Percentiles rank a stretch among this genome's conserved stretches.
Evolutionary conservation across 2,113 vertebrate genomes (phyloP).

Genomic region (Otis tarda): DNA sequence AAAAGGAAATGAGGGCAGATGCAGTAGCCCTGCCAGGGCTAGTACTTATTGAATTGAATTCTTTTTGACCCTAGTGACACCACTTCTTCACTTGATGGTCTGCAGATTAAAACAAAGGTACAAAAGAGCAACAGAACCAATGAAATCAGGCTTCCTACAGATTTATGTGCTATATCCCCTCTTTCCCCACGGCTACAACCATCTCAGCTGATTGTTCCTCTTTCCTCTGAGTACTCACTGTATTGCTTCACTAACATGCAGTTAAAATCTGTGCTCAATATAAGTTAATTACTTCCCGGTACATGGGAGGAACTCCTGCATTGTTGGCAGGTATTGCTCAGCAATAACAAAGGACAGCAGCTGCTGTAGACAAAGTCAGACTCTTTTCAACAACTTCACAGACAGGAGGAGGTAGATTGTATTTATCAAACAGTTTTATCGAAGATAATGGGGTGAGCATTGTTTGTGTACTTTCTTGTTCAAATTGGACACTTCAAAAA

Average conservation of each 20-base stretch:
- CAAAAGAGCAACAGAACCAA: background rate
- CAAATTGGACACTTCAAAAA: background rate
- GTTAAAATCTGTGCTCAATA: background rate
- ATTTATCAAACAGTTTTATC: background rate
- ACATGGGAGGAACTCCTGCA: fast-evolving
- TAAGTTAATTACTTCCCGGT: background rate
- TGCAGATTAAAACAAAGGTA: background rate
- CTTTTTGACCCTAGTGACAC: background rate
- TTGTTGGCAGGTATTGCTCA: background rate
- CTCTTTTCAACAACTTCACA: background rate
- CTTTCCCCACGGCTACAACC: background rate
- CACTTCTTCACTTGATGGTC: background rate
- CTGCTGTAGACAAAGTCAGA: background rate
- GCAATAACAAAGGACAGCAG: background rate
- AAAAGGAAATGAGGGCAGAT: background rate
- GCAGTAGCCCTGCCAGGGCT: background rate
- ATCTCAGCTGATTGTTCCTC: background rate
- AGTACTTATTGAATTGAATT: background rate
- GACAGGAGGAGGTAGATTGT: background rate
- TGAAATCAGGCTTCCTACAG: background rate
- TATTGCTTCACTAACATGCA: background rate
- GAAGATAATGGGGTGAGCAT: background rate
- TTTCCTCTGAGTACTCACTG: background rate
- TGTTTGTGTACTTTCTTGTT: background rate
- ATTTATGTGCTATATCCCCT: background rate